Percentiles rank a stretch among this genome's conserved stretches.
Conservation (phyloP, 2,797 vertebrate genomes). For the Falco columbarius region DNA sequence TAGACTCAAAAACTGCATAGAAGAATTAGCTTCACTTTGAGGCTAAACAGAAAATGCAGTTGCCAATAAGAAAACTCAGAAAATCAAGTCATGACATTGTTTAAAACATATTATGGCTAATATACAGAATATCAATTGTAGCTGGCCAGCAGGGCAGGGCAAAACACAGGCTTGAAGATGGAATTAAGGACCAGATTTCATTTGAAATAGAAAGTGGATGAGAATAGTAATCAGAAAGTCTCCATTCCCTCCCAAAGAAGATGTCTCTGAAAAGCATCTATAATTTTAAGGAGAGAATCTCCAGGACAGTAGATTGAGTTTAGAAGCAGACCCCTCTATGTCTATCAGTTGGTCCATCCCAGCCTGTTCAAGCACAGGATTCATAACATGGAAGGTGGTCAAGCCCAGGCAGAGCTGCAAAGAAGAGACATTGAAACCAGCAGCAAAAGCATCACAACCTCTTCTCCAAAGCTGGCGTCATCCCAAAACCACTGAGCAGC, state of each 20-base stretch:
- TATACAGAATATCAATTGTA: not conserved
- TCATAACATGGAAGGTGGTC: not conserved
- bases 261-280: not conserved
- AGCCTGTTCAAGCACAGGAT: not conserved
- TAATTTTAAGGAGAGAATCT: not conserved
- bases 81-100: not conserved
- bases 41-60: not conserved
- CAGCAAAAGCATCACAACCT: not conserved
- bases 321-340: not conserved
- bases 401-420: not conserved
- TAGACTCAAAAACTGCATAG: not conserved
- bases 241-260: not conserved
- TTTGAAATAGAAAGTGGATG: not conserved
- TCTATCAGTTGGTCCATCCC: not conserved
- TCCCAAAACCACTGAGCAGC: not conserved
- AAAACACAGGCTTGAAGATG: not conserved
- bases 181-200: not conserved
- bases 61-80: not conserved
- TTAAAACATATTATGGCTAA: not conserved
- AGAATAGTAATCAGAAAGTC: not conserved
- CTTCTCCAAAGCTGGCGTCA: not conserved
- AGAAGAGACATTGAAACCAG: not conserved
- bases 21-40: not conserved
- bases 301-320: not conserved
- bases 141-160: not conserved